phyloP scores from a whole-genome alignment of 2,888 invertebrate genomes.

The Charanyca ferruginea region DNA sequence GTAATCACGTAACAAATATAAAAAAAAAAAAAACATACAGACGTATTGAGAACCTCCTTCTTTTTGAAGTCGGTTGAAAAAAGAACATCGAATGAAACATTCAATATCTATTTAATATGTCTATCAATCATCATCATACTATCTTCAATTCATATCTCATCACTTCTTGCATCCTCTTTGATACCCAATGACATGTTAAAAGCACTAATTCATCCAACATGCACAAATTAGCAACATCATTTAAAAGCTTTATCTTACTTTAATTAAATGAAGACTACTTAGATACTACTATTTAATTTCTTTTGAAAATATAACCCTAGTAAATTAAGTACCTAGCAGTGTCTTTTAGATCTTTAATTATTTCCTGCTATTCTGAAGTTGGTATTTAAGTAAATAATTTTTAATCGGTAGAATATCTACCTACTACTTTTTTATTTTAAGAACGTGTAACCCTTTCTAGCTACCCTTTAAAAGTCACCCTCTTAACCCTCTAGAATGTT shows the following conservation, averaged over 20 bases:
- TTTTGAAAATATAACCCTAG: conserved; percentile 5
- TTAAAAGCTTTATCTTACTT: conserved; percentile 28
- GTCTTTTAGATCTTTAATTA: background rate
- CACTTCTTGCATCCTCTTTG: conserved; percentile 11
- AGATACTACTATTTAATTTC: conserved; percentile 14
- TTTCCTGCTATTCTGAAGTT: no score
- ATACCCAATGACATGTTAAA: conserved; percentile 29
- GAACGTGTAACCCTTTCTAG: no score
- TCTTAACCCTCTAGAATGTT: no score
- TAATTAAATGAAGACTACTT: conserved; percentile 12
- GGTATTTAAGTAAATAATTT: no score
- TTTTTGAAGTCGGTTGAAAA: no score
- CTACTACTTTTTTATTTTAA: no score
- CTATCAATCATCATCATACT: conserved; percentile 29
- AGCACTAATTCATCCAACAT: conserved; percentile 27
- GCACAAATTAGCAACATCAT: conserved; percentile 33
- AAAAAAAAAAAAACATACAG: no score
- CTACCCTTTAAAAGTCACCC: no score
- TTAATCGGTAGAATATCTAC: no score
- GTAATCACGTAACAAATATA: no score
- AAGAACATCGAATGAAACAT: conserved; percentile 3
- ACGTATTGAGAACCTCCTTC: no score
- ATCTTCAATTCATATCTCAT: conserved; percentile 6
- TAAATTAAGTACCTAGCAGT: conserved; percentile 19
- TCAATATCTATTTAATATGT: background rate